Conservation (phyloP, 1,140 invertebrate genomes). For the Hyles euphorbiae region DNA sequence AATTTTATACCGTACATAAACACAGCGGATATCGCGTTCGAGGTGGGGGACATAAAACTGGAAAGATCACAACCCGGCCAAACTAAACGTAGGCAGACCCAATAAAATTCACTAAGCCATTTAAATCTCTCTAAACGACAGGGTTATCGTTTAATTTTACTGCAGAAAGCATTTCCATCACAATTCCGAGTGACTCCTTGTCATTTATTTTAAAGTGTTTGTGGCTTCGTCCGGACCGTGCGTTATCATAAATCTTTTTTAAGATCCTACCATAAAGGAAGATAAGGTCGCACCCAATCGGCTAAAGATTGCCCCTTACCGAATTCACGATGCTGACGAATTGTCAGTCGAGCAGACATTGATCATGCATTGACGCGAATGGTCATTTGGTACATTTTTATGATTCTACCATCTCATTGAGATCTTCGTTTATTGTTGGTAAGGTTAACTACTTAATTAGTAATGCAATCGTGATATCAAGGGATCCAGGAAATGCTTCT, state of each 20-base stretch:
- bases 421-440: no score
- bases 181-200: constrained; percentile 73
- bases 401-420: no score
- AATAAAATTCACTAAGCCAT: constrained; percentile 64
- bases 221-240: constrained; percentile 58
- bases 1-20: constrained; percentile 19
- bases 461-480: no score
- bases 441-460: no score
- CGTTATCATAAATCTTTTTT: constrained; percentile 74
- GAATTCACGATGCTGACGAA: constrained; percentile 65
- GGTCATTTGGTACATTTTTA: not conserved
- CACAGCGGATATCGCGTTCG: constrained; percentile 24
- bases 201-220: constrained; percentile 75
- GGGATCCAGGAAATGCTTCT: no score
- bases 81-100: constrained; percentile 54
- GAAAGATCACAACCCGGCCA: constrained; percentile 39
- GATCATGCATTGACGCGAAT: not conserved
- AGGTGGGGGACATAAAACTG: constrained; percentile 48
- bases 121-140: constrained; percentile 71
- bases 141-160: constrained; percentile 75
- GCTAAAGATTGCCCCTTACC: constrained; percentile 66
- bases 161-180: constrained; percentile 74
- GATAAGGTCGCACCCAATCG: constrained; percentile 73
- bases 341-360: constrained; percentile 32
- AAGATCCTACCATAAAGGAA: constrained; percentile 71